phyloP scores from a whole-genome alignment of 1,140 invertebrate genomes.

The Diplogasteroides magnus region DNA sequence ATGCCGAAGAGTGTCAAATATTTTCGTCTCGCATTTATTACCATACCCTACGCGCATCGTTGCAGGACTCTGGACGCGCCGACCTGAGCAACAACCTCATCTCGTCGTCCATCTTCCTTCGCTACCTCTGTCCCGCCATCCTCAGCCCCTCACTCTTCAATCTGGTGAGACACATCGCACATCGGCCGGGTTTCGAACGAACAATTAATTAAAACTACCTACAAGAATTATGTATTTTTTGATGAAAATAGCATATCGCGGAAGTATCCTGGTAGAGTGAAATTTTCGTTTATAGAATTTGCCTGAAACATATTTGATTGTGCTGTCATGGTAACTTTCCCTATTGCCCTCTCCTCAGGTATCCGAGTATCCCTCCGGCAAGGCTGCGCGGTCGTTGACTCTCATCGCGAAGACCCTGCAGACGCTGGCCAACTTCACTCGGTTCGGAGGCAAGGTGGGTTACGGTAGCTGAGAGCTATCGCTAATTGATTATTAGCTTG shows the following conservation, averaged over 20 bases:
- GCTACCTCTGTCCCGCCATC: constrained; percentile 91
- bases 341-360: too few relatives aligned
- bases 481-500: neutral
- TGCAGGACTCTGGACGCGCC: constrained; percentile 68
- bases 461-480: neutral
- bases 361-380: constrained; percentile 83
- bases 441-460: constrained; percentile 77
- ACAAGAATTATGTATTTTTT: too few relatives aligned
- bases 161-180: constrained; percentile 74
- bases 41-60: too few relatives aligned
- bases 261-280: too few relatives aligned
- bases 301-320: too few relatives aligned
- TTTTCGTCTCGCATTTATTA: too few relatives aligned
- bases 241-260: too few relatives aligned
- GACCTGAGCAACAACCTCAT: constrained; percentile 88
- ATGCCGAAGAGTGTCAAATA: too few relatives aligned
- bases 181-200: too few relatives aligned
- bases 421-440: constrained; percentile 83
- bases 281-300: too few relatives aligned
- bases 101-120: constrained; percentile 82
- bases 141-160: constrained; percentile 89
- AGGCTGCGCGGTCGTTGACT: constrained; percentile 83
- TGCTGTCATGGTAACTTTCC: too few relatives aligned
- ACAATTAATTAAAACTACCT: too few relatives aligned
- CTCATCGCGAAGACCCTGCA: constrained; percentile 90